Evolutionary conservation across 1,140 invertebrate species (phyloP), one percentile per base, ranked within the genome.

Genomic region (Chironomus tepperi): DNA sequence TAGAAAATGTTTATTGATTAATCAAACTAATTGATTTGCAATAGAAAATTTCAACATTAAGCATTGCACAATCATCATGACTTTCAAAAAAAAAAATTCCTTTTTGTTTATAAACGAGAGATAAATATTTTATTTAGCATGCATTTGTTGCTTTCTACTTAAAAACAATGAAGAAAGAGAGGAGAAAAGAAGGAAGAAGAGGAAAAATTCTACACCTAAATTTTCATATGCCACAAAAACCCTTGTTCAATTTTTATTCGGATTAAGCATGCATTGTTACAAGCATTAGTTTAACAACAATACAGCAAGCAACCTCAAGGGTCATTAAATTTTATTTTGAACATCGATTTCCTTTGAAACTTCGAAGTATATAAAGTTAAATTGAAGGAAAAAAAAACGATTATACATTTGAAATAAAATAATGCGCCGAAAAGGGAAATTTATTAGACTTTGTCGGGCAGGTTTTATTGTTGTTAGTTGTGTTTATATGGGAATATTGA

Each of bases 1-100:
- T 15, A n/a, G 47, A 57, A 57, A 57, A 57, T 57, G 65, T 70
- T 70, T 70, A 70, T 70, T 70, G 65, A 70, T 70, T 70, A 70
- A 70, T 70, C 65, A 70, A 70, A 70, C 65, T 70, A 70, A 70
- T 70, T 70, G 65, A 70, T 70, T 70, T 70, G 65, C 65, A 70
- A 70, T 70, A 70, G 65, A 18, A 9, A 19, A 8, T 70, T 57
- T 57, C 47, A 57, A 21, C 65, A 70, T 70, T 70, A 7, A 70
- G 18, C n/a, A 70, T 70, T 70, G 65, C 65, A 19, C 65, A 70
- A 70, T 70, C 65, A 70, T 70, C 65, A 21, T 70, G 65, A 70
- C 65, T 70, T 21, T 70, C 16, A 8, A 70, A 70, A 67, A 67
- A 7, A 2, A 3, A 7, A 47, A 57, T 5, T 15, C 12, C 12